These are phyloP conservation scores for Labeo rohita DNA, from an alignment of 2,113 vertebrate genomes.

Conservation along the genomic window DNA sequence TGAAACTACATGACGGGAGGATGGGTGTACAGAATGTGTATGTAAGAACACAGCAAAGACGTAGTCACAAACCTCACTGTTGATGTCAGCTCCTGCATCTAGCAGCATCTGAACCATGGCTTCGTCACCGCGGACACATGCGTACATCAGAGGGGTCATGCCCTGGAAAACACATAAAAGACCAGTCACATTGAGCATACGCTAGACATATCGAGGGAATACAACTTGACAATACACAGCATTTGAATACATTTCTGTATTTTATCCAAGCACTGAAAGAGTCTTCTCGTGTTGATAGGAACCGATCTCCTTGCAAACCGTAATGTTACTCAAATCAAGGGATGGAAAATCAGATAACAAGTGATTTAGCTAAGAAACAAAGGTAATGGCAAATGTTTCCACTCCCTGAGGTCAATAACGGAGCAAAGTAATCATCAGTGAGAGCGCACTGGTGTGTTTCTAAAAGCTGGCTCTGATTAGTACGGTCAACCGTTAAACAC, in stretches of 20 bases:
- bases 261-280: not conserved
- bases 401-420: slow-evolving; percentile 33
- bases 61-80: slow-evolving; percentile 89
- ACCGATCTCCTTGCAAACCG: not conserved
- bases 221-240: not conserved
- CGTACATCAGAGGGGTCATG: slow-evolving; percentile 99
- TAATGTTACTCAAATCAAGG: slow-evolving; percentile 25
- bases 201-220: not conserved
- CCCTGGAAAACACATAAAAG: slow-evolving; percentile 76
- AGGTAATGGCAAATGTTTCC: slow-evolving; percentile 39
- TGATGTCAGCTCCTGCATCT: slow-evolving; percentile 96
- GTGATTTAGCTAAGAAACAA: slow-evolving; percentile 37
- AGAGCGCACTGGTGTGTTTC: slow-evolving; percentile 36
- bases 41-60: not conserved
- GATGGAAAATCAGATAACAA: slow-evolving; percentile 46
- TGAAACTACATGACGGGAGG: slow-evolving; percentile 20
- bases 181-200: not conserved
- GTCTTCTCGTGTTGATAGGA: not conserved
- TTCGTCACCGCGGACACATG: slow-evolving; percentile 96
- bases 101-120: slow-evolving; percentile 99
- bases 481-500: slow-evolving; percentile 38
- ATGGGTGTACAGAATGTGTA: slow-evolving; percentile 38
- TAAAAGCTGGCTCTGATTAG: slow-evolving; percentile 33
- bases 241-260: not conserved
- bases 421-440: slow-evolving; percentile 50